These are phyloP conservation scores for Melanaphis sacchari DNA, from an alignment of 1,140 invertebrate species.

Conservation along the genomic window DNA sequence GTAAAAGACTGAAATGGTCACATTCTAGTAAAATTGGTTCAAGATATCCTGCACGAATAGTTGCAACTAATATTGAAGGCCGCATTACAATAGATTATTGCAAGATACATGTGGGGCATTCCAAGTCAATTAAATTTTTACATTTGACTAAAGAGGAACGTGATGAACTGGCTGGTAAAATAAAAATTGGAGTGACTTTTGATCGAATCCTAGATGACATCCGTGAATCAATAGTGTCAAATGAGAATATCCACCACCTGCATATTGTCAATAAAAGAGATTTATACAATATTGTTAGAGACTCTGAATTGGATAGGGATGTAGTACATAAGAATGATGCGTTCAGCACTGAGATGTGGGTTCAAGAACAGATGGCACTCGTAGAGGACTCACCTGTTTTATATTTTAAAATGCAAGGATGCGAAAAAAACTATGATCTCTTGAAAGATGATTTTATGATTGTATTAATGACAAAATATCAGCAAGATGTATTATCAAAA, in stretches of 20 bases:
- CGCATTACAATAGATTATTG: background rate
- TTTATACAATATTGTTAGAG: slow-evolving; percentile 7
- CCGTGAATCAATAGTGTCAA: background rate
- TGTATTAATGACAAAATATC: background rate
- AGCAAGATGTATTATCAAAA: slow-evolving; percentile 18
- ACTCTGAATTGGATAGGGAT: background rate
- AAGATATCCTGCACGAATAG: background rate
- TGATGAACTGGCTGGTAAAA: background rate
- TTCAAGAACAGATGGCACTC: background rate
- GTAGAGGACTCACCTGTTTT: background rate
- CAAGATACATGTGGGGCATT: background rate
- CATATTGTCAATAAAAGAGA: background rate
- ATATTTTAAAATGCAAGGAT: slow-evolving; percentile 27
- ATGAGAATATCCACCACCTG: background rate
- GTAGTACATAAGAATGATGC: background rate
- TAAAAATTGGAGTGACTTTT: background rate
- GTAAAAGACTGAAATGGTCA: background rate
- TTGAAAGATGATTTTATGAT: slow-evolving; percentile 5
- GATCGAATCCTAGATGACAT: background rate
- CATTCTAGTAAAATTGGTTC: background rate
- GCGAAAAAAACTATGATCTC: background rate
- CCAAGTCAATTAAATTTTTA: background rate
- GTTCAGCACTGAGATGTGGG: background rate
- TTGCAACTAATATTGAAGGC: background rate
- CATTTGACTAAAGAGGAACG: too few species aligned